Base-by-base conservation (phyloP, 1,140 invertebrate species). In the Drosophila sp. region DNA sequence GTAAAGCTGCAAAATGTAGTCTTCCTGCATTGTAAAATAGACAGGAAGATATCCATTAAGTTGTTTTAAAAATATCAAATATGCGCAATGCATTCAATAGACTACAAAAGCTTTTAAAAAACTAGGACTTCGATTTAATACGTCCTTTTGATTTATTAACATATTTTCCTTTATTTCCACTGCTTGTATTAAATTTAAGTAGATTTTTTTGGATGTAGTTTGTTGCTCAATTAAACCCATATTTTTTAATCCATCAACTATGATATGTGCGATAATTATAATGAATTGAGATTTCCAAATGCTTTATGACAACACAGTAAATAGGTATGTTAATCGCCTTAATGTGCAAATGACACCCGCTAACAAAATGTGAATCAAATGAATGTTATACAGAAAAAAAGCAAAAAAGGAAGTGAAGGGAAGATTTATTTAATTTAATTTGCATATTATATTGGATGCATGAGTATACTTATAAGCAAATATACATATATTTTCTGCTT, bases 341-440 rank as follows among this genome's bases (percentile, higher is more conserved):
- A 71, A 74, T 64, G 50, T 65, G 56, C 32, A 56, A 59, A 62
- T 75, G 53, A 59, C 29, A 56, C 8, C 3, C 50, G 18, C 6
- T 34, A 3, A 41, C 34, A 69, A 34, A 54, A 41, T n/a, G 41
- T 6, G 43, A 46, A 57, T 41, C n/a, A 72, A 46, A 53, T n/a
- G 29, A 32, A 63, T 50, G 41, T 43, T 58, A 54, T 4, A 40
- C n/a, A n/a, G n/a, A 29, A 61, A 14, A 67, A 38, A 57, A 34
- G n/a, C 59, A 78, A 70, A 53, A 38, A 38, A 32, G n/a, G 11
- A 14, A 38, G 48, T 34, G 25, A 38, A 63, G n/a, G n/a, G n/a
- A 51, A 65, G 41, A 77, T 76, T 78, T 87, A 70, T 73, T 76
- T 78, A 75, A 81, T 80, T 62, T 45, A 51, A 84, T 86, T 87